Base-by-base conservation (phyloP, 2,888 invertebrate genomes). In the Atrina japonica region DNA sequence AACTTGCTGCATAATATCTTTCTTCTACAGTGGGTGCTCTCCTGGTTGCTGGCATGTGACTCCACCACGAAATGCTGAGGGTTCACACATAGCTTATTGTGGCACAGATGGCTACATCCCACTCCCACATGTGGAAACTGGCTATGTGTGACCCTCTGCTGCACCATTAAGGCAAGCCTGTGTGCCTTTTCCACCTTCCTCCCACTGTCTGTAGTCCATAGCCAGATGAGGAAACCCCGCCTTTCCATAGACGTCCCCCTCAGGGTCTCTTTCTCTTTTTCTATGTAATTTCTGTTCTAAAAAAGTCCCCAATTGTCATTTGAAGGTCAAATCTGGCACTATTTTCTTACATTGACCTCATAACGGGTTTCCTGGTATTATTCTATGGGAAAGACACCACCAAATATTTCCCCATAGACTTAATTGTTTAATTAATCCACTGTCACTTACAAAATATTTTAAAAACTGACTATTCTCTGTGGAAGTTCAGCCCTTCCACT, bases 171-270 rank as follows among this genome's bases (percentile, higher is more conserved):
- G 11, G 53, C 53, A 21, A 53, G 11, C 16, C 53, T 25, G 29
- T 53, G 58, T 3, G 58, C 40, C 41, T 58, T 58, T 40, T 58
- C 41, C 7, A 58, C 40, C 41, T 53, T 29, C 27, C 53, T 29
- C 0, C 53, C 53, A 53, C 53, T 18, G 53, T 29, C 27, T 53
- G 53, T 11, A 53, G 27, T 16, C 53, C 53, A 25, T 53, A 30
- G n/a, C 53, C 30, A 9, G 29, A 29, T n/a, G 53, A 11, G 30
- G 16, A 25, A 3, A 29, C 18, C n/a, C 29, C 29, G 29, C 53
- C 53, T 6, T 16, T 49, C 49, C 49, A 49, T 11, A 49, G 49
- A 49, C 11, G 11, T 11, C 5, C 35, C 35, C 35, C 35, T 35
- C 6, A 11, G 6, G 5, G 35, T 35, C 35, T 35, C 35, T 35